These are phyloP conservation scores for Hesperia comma DNA, from an alignment of 2,888 invertebrate genomes.

Conservation along the genomic window DNA sequence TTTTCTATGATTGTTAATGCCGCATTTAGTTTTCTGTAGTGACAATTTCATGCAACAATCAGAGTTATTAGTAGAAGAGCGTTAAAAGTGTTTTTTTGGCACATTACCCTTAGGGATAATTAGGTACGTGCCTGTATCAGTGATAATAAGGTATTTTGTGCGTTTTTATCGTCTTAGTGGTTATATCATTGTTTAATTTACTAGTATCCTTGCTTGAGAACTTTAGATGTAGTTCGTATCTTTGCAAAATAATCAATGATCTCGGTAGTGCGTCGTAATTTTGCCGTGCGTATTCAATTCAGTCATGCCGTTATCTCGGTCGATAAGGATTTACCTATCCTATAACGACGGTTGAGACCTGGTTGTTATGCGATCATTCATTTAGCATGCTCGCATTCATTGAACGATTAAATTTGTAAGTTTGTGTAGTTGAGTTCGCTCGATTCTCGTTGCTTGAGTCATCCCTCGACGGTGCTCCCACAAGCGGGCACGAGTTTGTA, in stretches of 20 bases:
- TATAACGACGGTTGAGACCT: conserved; percentile 1
- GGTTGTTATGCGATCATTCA: conserved; percentile 13
- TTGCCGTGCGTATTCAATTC: conserved; percentile 60
- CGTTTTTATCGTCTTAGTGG: neutral
- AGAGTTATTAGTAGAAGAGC: conserved; percentile 11
- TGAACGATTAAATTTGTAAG: neutral
- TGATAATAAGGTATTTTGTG: conserved; percentile 18
- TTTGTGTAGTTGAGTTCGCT: neutral
- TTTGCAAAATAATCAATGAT: conserved; percentile 53
- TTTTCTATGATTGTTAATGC: conserved; percentile 2
- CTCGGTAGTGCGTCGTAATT: conserved; percentile 77
- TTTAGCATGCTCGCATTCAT: conserved; percentile 2
- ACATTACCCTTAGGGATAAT: conserved; percentile 49
- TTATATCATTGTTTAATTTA: neutral
- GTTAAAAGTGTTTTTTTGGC: conserved; percentile 58
- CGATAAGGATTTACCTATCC: conserved; percentile 57
- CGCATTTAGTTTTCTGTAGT: conserved; percentile 8
- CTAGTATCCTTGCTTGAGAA: neutral
- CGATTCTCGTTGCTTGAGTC: conserved; percentile 27
- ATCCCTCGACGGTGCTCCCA: conserved; percentile 19
- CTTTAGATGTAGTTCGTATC: conserved; percentile 52
- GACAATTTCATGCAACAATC: conserved; percentile 8
- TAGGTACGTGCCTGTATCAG: conserved; percentile 26
- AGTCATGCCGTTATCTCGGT: conserved; percentile 77
- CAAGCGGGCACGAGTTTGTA: conserved; percentile 22